Conservation (phyloP, 2,797 vertebrate genomes). For the Rhodeus uyekii region DNA sequence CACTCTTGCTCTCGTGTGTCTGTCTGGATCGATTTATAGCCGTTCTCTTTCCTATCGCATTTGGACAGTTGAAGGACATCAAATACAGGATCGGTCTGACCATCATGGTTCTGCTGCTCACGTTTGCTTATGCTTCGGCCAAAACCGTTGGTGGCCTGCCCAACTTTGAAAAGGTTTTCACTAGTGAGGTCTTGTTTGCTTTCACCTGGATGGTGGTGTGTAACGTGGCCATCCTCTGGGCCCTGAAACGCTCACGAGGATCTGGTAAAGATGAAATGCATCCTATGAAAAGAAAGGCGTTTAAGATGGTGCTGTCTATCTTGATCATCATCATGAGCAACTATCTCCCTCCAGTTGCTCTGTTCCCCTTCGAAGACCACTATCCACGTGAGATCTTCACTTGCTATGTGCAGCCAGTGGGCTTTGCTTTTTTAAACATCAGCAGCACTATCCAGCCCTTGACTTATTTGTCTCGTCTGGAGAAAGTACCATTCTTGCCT, state of each 20-base stretch:
- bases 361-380: conserved; percentile 78
- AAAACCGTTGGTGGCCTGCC: conserved; percentile 70
- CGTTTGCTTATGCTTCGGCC: conserved; percentile 74
- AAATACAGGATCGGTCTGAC: conserved; percentile 73
- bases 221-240: conserved; percentile 72
- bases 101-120: conserved; percentile 68
- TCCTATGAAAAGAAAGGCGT: conserved; percentile 81
- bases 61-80: conserved; percentile 68
- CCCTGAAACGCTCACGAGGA: conserved; percentile 70
- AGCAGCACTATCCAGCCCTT: conserved; percentile 80
- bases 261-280: conserved; percentile 78
- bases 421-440: conserved; percentile 77
- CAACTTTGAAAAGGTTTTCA: conserved; percentile 78
- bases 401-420: conserved; percentile 76
- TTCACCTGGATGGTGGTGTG: conserved; percentile 78
- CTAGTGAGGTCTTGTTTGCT: conserved; percentile 67
- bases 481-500: conserved; percentile 72
- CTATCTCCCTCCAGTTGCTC: conserved; percentile 76
- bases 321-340: conserved; percentile 73
- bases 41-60: conserved; percentile 74
- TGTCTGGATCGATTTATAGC: conserved; percentile 79
- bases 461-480: conserved; percentile 73
- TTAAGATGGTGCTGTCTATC: conserved; percentile 76
- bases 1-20: conserved; percentile 78
- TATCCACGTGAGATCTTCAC: conserved; percentile 69